Conservation (phyloP, 1,140 invertebrate genomes). For the Parasteatoda tepidariorum region DNA sequence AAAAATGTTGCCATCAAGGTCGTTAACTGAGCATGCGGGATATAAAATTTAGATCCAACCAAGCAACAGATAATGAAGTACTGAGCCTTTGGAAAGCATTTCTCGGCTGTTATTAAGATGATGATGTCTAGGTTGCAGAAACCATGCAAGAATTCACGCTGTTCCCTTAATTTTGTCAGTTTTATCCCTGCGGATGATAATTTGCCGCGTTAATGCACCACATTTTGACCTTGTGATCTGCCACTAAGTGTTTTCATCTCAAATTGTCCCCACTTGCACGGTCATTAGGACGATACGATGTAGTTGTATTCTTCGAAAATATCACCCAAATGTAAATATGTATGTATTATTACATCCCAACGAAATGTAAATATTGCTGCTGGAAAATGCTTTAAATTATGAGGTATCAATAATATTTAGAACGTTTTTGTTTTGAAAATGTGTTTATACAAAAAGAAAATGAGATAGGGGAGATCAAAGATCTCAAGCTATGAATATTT, state of each 20-base stretch:
- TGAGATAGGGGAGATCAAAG: too few species aligned
- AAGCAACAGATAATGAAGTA: conserved; percentile 22
- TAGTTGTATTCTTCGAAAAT: too few species aligned
- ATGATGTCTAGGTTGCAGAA: not conserved
- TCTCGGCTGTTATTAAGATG: conserved; percentile 22
- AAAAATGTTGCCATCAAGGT: not conserved
- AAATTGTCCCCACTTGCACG: conserved; percentile 36
- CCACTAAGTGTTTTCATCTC: conserved; percentile 32
- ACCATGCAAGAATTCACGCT: conserved; percentile 5
- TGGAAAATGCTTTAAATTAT: too few species aligned
- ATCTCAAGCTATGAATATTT: too few species aligned
- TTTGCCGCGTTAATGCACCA: conserved; percentile 22
- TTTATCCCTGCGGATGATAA: conserved; percentile 18
- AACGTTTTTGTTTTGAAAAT: too few species aligned
- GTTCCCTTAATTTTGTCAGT: not conserved
- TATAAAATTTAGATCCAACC: not conserved
- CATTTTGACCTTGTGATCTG: conserved; percentile 25
- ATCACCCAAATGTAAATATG: too few species aligned
- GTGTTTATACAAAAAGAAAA: too few species aligned
- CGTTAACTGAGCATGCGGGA: conserved; percentile 18
- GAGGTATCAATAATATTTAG: too few species aligned
- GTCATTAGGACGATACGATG: conserved; percentile 21
- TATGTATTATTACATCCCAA: too few species aligned
- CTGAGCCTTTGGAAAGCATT: conserved; percentile 16
- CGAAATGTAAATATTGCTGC: too few species aligned